Evolutionary conservation across 64 coral and sea anemone genomes (phyloP).

Genomic region (Stylophora pistillata): DNA sequence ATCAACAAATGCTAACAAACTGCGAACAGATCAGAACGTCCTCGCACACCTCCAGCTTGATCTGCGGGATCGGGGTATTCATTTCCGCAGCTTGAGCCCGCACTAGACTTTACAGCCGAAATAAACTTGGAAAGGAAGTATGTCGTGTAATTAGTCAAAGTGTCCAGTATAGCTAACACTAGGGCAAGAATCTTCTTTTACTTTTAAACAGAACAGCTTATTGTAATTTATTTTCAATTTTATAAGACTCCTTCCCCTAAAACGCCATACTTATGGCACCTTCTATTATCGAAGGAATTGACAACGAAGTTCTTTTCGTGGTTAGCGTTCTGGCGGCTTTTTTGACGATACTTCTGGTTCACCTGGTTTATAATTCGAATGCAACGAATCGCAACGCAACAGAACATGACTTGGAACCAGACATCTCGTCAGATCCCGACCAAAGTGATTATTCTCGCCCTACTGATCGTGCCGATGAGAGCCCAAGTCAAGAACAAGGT

Average conservation of each 20-base stretch:
- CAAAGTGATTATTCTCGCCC: not conserved
- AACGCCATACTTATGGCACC: constrained; percentile 20
- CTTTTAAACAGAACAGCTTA: too few species aligned
- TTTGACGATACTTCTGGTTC: constrained; percentile 32
- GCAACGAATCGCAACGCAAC: constrained; percentile 1
- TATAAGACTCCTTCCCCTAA: not conserved
- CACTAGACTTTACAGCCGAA: not conserved
- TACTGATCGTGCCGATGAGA: not conserved
- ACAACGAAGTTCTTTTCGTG: constrained; percentile 70
- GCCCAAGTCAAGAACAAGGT: not conserved
- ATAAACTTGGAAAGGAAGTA: not conserved
- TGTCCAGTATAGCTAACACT: not conserved
- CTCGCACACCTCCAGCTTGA: too few species aligned
- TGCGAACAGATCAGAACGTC: too few species aligned
- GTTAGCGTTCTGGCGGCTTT: constrained; percentile 50
- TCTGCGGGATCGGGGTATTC: too few species aligned
- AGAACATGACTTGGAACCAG: not conserved
- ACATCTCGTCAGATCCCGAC: not conserved
- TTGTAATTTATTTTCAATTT: not conserved
- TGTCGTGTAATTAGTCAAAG: not conserved
- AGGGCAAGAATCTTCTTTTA: not conserved
- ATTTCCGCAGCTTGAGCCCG: constrained; percentile 3
- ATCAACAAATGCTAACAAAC: too few species aligned
- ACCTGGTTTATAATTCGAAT: constrained; percentile 24
- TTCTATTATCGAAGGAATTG: constrained; percentile 78